Conservation (phyloP, 2,797 vertebrate species). For the Girardinus metallicus region DNA sequence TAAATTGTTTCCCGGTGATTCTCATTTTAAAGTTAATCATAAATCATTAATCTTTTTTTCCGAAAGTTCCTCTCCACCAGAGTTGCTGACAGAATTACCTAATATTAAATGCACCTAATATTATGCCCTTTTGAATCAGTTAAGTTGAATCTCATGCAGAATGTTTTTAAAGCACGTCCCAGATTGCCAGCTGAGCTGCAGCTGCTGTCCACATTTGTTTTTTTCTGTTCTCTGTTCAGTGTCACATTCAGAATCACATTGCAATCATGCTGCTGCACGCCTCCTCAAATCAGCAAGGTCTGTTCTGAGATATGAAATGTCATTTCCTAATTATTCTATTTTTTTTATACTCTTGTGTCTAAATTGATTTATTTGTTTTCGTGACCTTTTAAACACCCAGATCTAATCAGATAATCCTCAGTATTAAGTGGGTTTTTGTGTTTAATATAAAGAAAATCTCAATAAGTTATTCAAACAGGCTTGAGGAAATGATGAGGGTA, state of each 20-base stretch:
- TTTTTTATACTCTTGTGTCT: not conserved
- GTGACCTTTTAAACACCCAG: slow-evolving; percentile 2
- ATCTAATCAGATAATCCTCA: not conserved
- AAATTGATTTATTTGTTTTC: not conserved
- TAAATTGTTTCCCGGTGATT: not conserved
- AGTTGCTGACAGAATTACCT: not conserved
- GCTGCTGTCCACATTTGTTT: not conserved
- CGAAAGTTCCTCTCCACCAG: not conserved
- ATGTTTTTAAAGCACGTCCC: not conserved
- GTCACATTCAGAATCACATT: not conserved
- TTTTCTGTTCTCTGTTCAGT: not conserved
- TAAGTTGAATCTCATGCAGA: not conserved
- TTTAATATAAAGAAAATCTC: not conserved
- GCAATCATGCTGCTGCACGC: not conserved
- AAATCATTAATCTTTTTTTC: not conserved
- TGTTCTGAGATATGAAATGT: not conserved
- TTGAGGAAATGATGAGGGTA: not conserved
- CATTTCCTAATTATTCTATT: not conserved
- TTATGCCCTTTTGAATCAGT: not conserved
- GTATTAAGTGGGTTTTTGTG: not conserved
- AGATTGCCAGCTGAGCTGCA: slow-evolving; percentile 1
- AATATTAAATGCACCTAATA: not conserved
- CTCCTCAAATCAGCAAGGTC: slow-evolving; percentile 1
- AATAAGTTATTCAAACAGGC: too few relatives aligned
- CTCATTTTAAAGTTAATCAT: not conserved